Percentiles rank a stretch among this genome's conserved stretches.
These are phyloP conservation scores for Argya squamiceps DNA, from an alignment of 2,797 vertebrate genomes.

Conservation along the genomic window DNA sequence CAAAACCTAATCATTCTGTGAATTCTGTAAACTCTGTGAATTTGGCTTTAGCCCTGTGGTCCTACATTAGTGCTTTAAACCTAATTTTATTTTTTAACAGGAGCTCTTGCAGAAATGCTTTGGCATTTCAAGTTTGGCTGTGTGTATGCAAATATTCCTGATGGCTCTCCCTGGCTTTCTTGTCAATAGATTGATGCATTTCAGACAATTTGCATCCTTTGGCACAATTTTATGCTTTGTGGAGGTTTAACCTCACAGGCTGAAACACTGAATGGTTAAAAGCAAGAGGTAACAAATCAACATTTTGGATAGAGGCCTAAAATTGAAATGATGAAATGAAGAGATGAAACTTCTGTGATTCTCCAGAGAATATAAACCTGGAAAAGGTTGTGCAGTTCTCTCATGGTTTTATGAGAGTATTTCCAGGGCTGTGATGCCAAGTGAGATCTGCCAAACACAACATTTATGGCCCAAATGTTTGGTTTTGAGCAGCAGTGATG, in stretches of 20 bases:
- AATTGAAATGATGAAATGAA: too few species aligned
- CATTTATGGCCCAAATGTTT: not conserved
- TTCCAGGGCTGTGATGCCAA: not conserved
- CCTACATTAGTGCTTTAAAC: not conserved
- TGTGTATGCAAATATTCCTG: not conserved
- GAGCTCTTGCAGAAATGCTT: not conserved
- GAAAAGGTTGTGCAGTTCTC: not conserved
- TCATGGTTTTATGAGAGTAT: not conserved
- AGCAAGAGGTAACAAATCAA: not conserved
- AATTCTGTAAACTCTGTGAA: too few species aligned
- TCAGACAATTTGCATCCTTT: not conserved
- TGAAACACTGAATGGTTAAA: not conserved
- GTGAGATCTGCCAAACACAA: not conserved
- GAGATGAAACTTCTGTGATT: not conserved
- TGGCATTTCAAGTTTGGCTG: not conserved
- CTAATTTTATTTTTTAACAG: rapidly evolving
- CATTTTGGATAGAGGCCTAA: not conserved
- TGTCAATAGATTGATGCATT: not conserved
- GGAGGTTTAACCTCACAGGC: rapidly evolving
- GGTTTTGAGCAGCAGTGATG: not conserved
- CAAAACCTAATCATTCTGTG: too few species aligned
- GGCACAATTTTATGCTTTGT: not conserved
- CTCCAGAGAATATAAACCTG: not conserved
- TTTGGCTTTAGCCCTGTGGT: not conserved
- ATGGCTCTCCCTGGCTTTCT: not conserved